Evolutionary conservation across 1,140 invertebrate species (phyloP).

Genomic region (Campoletis sonorensis): DNA sequence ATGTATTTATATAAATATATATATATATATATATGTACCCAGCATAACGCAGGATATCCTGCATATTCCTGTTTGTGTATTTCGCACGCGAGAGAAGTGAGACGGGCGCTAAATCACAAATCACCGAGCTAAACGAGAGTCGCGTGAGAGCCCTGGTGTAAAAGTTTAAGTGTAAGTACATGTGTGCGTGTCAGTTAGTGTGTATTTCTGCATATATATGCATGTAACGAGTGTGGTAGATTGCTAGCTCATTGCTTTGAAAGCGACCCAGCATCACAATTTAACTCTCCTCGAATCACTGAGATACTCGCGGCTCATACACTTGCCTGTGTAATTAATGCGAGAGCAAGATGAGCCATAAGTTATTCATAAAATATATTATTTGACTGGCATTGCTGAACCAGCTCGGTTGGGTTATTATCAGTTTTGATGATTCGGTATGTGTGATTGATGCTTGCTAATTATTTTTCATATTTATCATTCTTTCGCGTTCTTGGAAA

Average conservation of each 20-base stretch:
- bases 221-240: not conserved
- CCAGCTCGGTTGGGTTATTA: not conserved
- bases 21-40: too few relatives aligned
- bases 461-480: not conserved
- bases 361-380: conserved; percentile 17
- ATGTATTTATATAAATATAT: too few relatives aligned
- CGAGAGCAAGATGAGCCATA: not conserved
- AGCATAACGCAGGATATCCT: conserved; percentile 32
- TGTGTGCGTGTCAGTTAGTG: too few relatives aligned
- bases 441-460: not conserved
- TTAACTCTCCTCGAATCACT: conserved; percentile 11
- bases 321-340: conserved; percentile 19
- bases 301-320: not conserved
- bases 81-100: conserved; percentile 32
- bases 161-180: not conserved
- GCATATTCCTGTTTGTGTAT: conserved; percentile 24
- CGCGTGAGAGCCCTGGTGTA: conserved; percentile 21
- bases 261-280: conserved; percentile 6
- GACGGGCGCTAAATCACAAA: conserved; percentile 30
- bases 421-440: not conserved
- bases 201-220: conserved; percentile 8
- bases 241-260: not conserved
- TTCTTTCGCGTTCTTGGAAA: not conserved
- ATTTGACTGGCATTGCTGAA: not conserved
- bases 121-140: conserved; percentile 38